Evolutionary conservation across 1,140 invertebrate genomes (phyloP).

Genomic region (Lasioglossum baleicum): DNA sequence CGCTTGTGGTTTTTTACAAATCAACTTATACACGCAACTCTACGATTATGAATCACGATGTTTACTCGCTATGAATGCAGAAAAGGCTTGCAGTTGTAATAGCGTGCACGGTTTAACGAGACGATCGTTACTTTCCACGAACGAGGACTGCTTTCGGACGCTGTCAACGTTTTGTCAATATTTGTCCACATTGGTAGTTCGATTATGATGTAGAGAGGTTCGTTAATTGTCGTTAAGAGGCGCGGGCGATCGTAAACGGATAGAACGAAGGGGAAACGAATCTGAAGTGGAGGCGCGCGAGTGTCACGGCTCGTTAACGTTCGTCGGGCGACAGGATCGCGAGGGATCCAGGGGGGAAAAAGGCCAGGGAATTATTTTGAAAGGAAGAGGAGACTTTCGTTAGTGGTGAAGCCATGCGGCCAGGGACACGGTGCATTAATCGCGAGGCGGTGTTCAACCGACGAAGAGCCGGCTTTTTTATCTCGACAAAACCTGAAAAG

Average conservation of each 20-base stretch:
- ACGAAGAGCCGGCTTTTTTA: background rate
- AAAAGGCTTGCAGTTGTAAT: no score
- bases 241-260: background rate
- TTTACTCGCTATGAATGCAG: no score
- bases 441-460: background rate
- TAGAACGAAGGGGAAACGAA: conserved; percentile 39
- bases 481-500: background rate
- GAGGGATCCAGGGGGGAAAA: conserved; percentile 63
- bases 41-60: no score
- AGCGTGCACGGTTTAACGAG: no score
- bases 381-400: conserved; percentile 79
- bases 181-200: no score
- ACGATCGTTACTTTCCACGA: no score
- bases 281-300: conserved; percentile 49
- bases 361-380: conserved; percentile 72
- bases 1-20: no score
- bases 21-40: no score
- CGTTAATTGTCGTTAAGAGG: background rate
- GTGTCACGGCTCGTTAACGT: conserved; percentile 73
- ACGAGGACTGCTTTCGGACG: no score
- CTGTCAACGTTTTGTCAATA: no score
- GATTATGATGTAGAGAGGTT: background rate
- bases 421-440: conserved; percentile 17
- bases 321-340: conserved; percentile 59
- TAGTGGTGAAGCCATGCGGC: conserved; percentile 65